A percentile compares a stretch with the other conserved stretches of the same genome.
Conservation (phyloP, 2,888 invertebrate genomes). For the Notodonta ziczac region DNA sequence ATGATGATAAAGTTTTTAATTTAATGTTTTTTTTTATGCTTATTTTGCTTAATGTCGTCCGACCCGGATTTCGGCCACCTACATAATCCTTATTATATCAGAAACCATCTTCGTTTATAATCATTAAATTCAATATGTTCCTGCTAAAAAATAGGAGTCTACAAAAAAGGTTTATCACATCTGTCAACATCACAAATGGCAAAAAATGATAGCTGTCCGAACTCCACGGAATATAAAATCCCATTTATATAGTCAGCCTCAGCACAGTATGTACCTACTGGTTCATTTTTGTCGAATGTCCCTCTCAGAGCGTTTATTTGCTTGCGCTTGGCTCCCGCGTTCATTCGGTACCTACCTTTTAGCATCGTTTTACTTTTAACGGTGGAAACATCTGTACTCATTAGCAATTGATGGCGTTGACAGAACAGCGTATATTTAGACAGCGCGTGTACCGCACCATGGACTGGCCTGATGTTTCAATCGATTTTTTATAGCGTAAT, state of each 20-base stretch:
- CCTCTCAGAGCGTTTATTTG: not conserved
- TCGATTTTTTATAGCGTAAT: constrained; percentile 28
- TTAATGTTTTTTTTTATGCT: too few species aligned
- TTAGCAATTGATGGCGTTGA: constrained; percentile 40
- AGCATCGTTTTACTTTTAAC: constrained; percentile 9
- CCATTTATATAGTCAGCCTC: not conserved
- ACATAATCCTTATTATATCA: too few species aligned
- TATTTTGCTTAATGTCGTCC: too few species aligned
- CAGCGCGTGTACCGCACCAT: constrained; percentile 34
- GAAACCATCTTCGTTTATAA: too few species aligned
- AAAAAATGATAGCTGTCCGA: too few species aligned
- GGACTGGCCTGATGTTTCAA: constrained; percentile 32
- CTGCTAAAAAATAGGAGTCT: too few species aligned
- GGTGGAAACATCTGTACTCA: constrained; percentile 30
- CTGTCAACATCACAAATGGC: too few species aligned
- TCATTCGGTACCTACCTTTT: not conserved
- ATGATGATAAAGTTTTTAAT: too few species aligned
- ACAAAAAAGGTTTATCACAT: too few species aligned
- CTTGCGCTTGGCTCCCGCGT: not conserved
- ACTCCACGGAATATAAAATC: too few species aligned
- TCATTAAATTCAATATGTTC: too few species aligned
- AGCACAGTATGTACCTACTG: not conserved
- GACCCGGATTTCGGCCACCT: too few species aligned
- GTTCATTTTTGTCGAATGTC: not conserved
- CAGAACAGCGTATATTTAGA: constrained; percentile 47